These are phyloP conservation scores for Ptychobarbus kaznakovi DNA, from an alignment of 2,797 vertebrate species.

Conservation along the genomic window DNA sequence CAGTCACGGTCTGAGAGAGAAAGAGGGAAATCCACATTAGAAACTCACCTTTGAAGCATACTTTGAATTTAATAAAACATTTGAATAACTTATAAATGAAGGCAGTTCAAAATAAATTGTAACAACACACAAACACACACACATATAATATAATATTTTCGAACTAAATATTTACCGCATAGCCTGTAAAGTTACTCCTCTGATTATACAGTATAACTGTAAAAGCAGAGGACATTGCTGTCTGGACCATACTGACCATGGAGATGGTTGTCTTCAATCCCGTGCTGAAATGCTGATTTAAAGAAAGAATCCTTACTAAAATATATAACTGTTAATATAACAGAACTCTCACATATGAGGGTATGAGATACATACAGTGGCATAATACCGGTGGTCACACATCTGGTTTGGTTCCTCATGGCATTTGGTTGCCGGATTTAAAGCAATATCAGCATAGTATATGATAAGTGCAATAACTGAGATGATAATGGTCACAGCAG, in stretches of 20 bases:
- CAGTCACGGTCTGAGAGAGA: constrained; percentile 5
- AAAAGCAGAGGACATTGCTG: constrained; percentile 46
- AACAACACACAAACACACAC: not conserved
- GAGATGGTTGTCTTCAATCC: constrained; percentile 36
- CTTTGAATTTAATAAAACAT: not conserved
- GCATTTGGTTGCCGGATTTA: constrained; percentile 55
- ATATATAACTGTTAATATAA: not conserved
- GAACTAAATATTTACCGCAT: constrained; percentile 43
- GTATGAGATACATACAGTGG: constrained; percentile 53
- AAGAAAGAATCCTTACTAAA: constrained; percentile 4
- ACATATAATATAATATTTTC: not conserved
- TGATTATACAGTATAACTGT: constrained; percentile 44
- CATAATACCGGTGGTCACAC: constrained; percentile 49
- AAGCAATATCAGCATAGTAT: constrained; percentile 71
- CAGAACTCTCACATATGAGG: not conserved
- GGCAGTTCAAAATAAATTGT: not conserved
- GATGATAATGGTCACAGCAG: constrained; percentile 56
- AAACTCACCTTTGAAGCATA: not conserved
- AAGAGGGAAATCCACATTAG: not conserved
- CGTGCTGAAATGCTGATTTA: constrained; percentile 59
- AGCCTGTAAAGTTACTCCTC: constrained; percentile 25
- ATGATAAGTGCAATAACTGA: constrained; percentile 70
- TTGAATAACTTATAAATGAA: not conserved
- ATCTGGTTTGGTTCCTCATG: accelerated
- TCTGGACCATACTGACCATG: constrained; percentile 32